Percentiles rank a stretch among this genome's conserved stretches.
These are phyloP conservation scores for Cisticola juncidis DNA, from an alignment of 2,113 vertebrate species.

Conservation along the genomic window DNA sequence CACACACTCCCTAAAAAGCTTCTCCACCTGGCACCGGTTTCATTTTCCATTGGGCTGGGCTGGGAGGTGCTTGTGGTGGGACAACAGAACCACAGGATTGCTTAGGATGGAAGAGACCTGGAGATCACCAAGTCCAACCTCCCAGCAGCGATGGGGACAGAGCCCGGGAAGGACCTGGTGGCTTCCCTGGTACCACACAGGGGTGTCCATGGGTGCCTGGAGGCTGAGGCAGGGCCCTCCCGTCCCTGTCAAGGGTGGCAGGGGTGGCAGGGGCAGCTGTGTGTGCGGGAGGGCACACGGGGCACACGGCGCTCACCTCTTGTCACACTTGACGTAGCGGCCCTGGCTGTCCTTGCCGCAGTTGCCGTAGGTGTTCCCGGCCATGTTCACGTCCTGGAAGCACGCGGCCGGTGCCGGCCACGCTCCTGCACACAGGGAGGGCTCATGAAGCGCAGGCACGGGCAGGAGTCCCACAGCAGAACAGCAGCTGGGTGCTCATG, in stretches of 20 bases:
- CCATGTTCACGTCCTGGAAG: constrained; percentile 88
- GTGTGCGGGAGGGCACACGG: not conserved
- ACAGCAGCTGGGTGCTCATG: not conserved
- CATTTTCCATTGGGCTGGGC: not conserved
- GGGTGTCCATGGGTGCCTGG: not conserved
- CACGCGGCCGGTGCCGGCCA: constrained; percentile 86
- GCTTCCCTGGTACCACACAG: fast-evolving
- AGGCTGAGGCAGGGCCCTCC: not conserved
- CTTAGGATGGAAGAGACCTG: not conserved
- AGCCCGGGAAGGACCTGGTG: not conserved
- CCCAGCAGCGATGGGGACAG: not conserved
- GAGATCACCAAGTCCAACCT: not conserved
- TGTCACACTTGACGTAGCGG: constrained; percentile 81
- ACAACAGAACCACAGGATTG: fast-evolving
- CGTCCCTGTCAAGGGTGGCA: no score
- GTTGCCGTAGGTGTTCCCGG: constrained; percentile 88
- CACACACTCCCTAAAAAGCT: fast-evolving
- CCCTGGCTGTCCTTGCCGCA: constrained; percentile 85
- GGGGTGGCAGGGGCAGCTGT: not conserved
- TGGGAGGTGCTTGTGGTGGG: not conserved
- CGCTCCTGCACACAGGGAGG: constrained; percentile 74
- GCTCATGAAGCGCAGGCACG: not conserved
- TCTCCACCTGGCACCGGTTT: not conserved
- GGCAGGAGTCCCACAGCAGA: fast-evolving
- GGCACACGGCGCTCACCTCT: constrained; percentile 60